phyloP scores from a whole-genome alignment of 2,888 invertebrate genomes.

The Apotomis capreana region DNA sequence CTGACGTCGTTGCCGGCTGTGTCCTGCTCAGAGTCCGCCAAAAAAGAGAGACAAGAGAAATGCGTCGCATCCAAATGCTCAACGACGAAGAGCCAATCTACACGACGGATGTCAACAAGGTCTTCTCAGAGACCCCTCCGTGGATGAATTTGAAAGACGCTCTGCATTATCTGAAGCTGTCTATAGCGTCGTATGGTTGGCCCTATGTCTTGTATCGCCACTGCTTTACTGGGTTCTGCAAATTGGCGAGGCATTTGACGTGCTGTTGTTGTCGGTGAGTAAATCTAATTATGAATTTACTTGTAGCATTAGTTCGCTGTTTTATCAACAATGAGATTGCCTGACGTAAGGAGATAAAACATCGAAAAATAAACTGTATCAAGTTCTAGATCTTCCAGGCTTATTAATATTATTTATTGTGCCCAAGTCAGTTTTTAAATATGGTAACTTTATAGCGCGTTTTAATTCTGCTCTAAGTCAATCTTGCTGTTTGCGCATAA shows the following conservation, averaged over 20 bases:
- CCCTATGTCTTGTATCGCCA: slow-evolving; percentile 91
- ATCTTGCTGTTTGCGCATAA: too few species aligned
- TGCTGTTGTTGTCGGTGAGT: slow-evolving; percentile 89
- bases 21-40: slow-evolving; percentile 91
- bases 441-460: too few species aligned
- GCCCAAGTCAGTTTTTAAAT: too few species aligned
- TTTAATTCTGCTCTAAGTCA: too few species aligned
- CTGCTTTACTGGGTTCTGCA: slow-evolving; percentile 89
- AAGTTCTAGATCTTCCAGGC: too few species aligned
- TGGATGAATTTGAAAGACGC: slow-evolving; percentile 93
- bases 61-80: slow-evolving; percentile 85
- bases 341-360: too few species aligned
- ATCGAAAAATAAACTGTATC: too few species aligned
- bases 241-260: slow-evolving; percentile 86
- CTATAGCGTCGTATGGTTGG: slow-evolving; percentile 95
- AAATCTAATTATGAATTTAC: not conserved
- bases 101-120: slow-evolving; percentile 83
- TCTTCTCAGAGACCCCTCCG: slow-evolving; percentile 86
- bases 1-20: slow-evolving; percentile 94
- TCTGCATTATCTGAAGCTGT: slow-evolving; percentile 89
- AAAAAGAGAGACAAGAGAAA: slow-evolving; percentile 88
- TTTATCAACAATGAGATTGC: not conserved
- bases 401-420: too few species aligned
- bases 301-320: slow-evolving; percentile 14
- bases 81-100: slow-evolving; percentile 87